These are phyloP conservation scores for Drosophila fulvimacula DNA, from an alignment of 2,888 invertebrate species.

Conservation along the genomic window DNA sequence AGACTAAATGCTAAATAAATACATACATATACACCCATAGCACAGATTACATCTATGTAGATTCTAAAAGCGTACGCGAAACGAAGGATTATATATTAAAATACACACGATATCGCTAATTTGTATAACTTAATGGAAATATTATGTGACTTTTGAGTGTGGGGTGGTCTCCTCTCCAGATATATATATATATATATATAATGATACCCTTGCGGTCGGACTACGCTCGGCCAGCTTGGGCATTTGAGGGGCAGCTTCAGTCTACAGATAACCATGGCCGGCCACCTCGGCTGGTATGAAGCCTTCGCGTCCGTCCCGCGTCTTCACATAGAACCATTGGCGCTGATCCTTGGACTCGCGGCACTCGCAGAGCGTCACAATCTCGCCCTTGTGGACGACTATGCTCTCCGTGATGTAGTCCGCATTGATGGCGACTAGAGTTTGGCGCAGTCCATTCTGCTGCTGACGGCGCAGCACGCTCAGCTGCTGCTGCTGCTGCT, in stretches of 20 bases:
- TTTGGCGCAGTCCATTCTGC: slow-evolving; percentile 87
- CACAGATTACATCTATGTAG: slow-evolving; percentile 61
- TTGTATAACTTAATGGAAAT: slow-evolving; percentile 25
- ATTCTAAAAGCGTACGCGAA: slow-evolving; percentile 52
- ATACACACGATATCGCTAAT: slow-evolving; percentile 41
- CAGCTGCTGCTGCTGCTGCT: slow-evolving; percentile 37
- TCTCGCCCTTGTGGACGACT: slow-evolving; percentile 90
- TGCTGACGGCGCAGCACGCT: slow-evolving; percentile 73
- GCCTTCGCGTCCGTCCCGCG: slow-evolving; percentile 89
- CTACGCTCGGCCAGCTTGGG: not conserved
- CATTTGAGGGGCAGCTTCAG: not conserved
- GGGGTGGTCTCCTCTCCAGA: not conserved
- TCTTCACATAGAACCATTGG: slow-evolving; percentile 92
- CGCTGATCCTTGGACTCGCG: slow-evolving; percentile 87
- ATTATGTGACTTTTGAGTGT: slow-evolving; percentile 4
- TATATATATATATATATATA: not conserved
- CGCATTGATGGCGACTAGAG: slow-evolving; percentile 89
- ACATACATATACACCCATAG: slow-evolving; percentile 55
- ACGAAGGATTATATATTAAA: slow-evolving; percentile 12
- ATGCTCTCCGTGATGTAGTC: slow-evolving; percentile 88
- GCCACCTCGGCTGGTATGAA: slow-evolving; percentile 92
- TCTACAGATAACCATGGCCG: slow-evolving; percentile 90
- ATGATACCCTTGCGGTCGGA: not conserved
- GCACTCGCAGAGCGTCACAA: slow-evolving; percentile 89
- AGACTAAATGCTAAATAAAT: slow-evolving; percentile 59